These are phyloP conservation scores for Chaunax sp. DNA, from an alignment of 2,797 vertebrate species.

Conservation along the genomic window DNA sequence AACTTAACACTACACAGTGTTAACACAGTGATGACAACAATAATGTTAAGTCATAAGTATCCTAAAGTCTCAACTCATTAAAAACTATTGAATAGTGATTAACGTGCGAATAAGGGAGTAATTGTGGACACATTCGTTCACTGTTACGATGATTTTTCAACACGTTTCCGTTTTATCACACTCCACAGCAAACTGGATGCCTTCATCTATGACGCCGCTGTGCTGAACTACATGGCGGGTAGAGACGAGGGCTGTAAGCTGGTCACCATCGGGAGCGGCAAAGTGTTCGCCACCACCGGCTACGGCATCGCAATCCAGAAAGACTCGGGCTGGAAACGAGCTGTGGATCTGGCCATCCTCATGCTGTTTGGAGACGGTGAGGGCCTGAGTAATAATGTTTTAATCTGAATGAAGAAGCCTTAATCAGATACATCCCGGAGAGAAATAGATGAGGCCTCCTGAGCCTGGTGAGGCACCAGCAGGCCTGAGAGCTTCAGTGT, in stretches of 20 bases:
- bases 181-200: constrained; percentile 93
- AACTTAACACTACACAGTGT: too few relatives aligned
- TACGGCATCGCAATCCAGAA: constrained; percentile 99
- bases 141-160: background rate
- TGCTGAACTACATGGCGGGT: constrained; percentile 99
- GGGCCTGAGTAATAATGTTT: background rate
- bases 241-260: constrained; percentile 98
- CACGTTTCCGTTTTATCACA: constrained; percentile 7
- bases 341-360: constrained; percentile 94
- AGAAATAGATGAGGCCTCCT: constrained; percentile 12
- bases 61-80: constrained; percentile 4
- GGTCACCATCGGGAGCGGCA: constrained; percentile 97
- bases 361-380: constrained; percentile 96
- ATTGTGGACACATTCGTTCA: constrained; percentile 6
- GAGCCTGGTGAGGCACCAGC: constrained; percentile 26
- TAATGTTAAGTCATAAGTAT: background rate
- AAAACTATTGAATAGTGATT: background rate
- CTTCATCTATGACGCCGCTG: constrained; percentile 98
- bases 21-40: background rate
- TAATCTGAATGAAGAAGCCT: background rate
- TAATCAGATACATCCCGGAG: background rate
- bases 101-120: background rate
- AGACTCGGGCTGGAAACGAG: constrained; percentile 97
- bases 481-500: constrained; percentile 17
- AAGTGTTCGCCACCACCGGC: constrained; percentile 97